Evolutionary conservation across 2,888 invertebrate genomes (phyloP).

Genomic region (Thecocarcelia acutangulata): DNA sequence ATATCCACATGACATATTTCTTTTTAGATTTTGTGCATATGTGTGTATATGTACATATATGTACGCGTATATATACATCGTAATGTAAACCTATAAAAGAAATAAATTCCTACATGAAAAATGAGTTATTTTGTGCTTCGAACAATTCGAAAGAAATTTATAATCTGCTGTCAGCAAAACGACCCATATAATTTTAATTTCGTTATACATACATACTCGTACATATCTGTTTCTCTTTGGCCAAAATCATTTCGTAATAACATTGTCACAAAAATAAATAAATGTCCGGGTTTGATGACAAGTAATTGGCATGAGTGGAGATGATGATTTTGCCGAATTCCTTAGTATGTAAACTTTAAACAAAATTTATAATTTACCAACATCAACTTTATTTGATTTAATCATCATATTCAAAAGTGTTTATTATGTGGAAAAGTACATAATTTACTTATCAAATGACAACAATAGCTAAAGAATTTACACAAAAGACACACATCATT

Average conservation of each 20-base stretch:
- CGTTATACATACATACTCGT: too few relatives aligned
- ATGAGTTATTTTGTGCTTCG: background rate
- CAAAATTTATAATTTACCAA: constrained; percentile 33
- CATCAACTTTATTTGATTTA: constrained; percentile 15
- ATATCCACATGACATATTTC: too few relatives aligned
- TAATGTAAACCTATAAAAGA: constrained; percentile 10
- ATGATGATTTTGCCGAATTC: constrained; percentile 31
- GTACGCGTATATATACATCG: too few relatives aligned
- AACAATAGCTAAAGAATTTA: constrained; percentile 5
- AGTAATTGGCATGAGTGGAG: background rate
- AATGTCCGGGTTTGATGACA: constrained; percentile 33
- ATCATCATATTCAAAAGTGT: constrained; percentile 10
- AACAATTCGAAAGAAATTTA: constrained; percentile 24
- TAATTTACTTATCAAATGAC: background rate
- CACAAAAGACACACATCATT: background rate
- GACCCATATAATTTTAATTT: constrained; percentile 54
- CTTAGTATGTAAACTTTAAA: constrained; percentile 57
- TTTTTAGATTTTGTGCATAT: too few relatives aligned
- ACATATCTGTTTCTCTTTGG: constrained; percentile 13
- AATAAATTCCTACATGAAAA: background rate
- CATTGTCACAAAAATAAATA: constrained; percentile 58
- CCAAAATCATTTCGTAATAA: constrained; percentile 55
- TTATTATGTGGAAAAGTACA: constrained; percentile 13
- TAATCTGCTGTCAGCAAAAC: constrained; percentile 40
- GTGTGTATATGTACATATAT: too few relatives aligned